Conservation (phyloP, 2,888 invertebrate genomes). For the Dolichopus griseipennis region DNA sequence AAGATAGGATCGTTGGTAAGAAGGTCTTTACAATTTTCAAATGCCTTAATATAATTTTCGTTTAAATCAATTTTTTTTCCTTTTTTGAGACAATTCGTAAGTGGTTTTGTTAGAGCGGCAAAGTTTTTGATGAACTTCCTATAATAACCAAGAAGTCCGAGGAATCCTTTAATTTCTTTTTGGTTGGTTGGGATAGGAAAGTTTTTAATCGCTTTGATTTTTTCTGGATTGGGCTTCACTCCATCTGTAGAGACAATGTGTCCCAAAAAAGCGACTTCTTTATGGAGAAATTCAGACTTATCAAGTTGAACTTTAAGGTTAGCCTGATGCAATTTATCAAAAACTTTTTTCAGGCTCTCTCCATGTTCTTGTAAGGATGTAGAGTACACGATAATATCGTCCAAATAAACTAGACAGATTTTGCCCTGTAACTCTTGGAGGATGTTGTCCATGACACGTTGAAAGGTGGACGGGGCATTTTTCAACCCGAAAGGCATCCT, state of each 20-base stretch:
- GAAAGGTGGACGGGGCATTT: too few relatives aligned
- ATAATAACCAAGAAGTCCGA: conserved; percentile 23
- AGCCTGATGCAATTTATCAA: conserved; percentile 10
- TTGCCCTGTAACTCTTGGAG: too few relatives aligned
- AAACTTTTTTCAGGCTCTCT: conserved; percentile 27
- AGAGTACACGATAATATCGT: conserved; percentile 18
- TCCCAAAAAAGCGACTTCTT: conserved; percentile 30
- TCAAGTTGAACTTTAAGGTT: conserved; percentile 26
- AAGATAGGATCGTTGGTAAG: conserved; percentile 17
- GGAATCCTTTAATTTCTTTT: conserved; percentile 23
- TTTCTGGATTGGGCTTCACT: conserved; percentile 26
- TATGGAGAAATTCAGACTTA: conserved; percentile 27
- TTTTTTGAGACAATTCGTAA: conserved; percentile 19
- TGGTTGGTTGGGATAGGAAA: conserved; percentile 12
- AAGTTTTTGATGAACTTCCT: conserved; percentile 23
- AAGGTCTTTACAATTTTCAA: conserved; percentile 19
- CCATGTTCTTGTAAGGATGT: conserved; percentile 17
- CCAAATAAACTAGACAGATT: conserved; percentile 8
- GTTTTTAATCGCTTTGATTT: conserved; percentile 20
- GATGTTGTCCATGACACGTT: too few relatives aligned
- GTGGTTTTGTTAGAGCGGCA: conserved; percentile 20
- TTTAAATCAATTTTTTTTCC: conserved; percentile 11
- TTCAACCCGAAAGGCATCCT: too few relatives aligned
- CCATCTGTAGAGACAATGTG: conserved; percentile 25
- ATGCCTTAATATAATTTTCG: conserved; percentile 12